phyloP scores from a whole-genome alignment of 1,140 invertebrate genomes.

The Cydia fagiglandana region DNA sequence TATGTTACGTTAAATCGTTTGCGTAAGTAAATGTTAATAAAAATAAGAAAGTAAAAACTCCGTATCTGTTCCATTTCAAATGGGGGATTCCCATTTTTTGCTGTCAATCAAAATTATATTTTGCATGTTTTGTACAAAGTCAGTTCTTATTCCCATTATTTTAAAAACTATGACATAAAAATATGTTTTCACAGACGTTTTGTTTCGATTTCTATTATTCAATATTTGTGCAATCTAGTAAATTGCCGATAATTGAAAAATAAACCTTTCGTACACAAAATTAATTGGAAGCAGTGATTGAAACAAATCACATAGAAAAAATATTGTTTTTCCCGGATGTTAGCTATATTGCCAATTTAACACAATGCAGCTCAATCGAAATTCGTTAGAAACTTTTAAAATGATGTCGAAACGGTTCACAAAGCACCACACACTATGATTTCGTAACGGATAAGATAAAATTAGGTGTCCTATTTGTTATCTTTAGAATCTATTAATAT shows the following conservation, averaged over 20 bases:
- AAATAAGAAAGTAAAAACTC: too few species aligned
- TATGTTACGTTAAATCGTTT: too few species aligned
- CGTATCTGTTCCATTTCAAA: too few species aligned
- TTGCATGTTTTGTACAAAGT: too few species aligned
- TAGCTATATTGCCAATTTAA: neutral
- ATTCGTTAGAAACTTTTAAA: neutral
- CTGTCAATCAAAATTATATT: too few species aligned
- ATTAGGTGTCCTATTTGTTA: conserved; percentile 10
- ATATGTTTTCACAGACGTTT: neutral
- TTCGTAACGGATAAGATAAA: conserved; percentile 10
- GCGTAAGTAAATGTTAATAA: too few species aligned
- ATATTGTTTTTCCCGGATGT: neutral
- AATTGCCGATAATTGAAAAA: neutral
- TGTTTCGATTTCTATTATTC: neutral
- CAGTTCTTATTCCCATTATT: too few species aligned
- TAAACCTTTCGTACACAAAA: neutral
- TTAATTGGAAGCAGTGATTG: neutral
- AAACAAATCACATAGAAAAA: neutral
- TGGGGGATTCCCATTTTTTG: too few species aligned
- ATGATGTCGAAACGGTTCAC: neutral
- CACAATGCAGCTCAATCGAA: neutral
- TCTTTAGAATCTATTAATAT: conserved; percentile 5
- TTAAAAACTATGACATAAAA: too few species aligned
- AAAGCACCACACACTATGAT: neutral
- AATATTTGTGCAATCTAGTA: neutral